Evolutionary conservation across 2,113 vertebrate genomes (phyloP).

Genomic region (Terrapene triunguis): DNA sequence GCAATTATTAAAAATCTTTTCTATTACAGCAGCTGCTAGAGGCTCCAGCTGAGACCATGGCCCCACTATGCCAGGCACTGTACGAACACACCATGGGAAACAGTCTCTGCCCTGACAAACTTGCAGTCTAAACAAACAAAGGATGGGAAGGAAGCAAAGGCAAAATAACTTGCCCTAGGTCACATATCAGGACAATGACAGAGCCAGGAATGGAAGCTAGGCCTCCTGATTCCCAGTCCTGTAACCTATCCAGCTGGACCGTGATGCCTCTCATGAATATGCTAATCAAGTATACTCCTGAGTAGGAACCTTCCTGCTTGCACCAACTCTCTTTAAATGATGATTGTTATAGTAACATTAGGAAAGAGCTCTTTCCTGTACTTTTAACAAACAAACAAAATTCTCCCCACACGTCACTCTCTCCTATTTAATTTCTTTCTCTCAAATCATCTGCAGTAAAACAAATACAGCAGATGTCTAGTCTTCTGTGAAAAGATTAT

Average conservation of each 20-base stretch:
- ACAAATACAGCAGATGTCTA: constrained; percentile 37
- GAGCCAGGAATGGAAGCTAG: background rate
- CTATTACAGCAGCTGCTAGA: rapidly evolving
- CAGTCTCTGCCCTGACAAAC: background rate
- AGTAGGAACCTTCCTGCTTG: constrained; percentile 39
- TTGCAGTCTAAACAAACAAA: rapidly evolving
- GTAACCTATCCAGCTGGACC: background rate
- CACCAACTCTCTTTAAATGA: background rate
- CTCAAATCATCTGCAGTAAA: constrained; percentile 53
- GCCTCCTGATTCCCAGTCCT: background rate
- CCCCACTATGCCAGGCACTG: no score
- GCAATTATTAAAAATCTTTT: rapidly evolving
- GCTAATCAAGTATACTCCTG: rapidly evolving
- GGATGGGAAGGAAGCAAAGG: background rate
- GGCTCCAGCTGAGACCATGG: background rate
- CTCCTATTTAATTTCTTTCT: constrained; percentile 59
- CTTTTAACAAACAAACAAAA: background rate
- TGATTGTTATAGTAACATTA: background rate
- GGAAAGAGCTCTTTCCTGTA: constrained; percentile 28
- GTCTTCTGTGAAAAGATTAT: constrained; percentile 57
- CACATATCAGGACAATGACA: background rate
- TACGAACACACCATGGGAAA: background rate
- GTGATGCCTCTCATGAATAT: rapidly evolving
- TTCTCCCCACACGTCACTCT: constrained; percentile 1
- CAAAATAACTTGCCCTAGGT: background rate